Conservation (phyloP, 2,797 vertebrate species). For the Channa striata region DNA sequence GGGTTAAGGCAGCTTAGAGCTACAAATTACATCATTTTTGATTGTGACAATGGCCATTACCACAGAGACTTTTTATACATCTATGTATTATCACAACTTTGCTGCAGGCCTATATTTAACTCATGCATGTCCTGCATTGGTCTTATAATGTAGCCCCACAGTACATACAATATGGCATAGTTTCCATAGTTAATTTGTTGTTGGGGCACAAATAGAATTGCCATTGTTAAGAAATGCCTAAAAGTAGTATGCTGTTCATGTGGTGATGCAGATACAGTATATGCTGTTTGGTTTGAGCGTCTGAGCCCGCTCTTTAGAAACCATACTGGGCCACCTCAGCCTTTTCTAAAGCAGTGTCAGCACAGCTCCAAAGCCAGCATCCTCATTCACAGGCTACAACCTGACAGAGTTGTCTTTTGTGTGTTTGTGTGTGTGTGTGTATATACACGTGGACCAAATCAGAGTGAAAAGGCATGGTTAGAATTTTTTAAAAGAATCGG, state of each 20-base stretch:
- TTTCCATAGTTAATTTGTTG: neutral
- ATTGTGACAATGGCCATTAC: neutral
- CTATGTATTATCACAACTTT: no score
- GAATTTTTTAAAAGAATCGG: slow-evolving; percentile 30
- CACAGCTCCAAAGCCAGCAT: slow-evolving; percentile 75
- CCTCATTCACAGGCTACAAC: slow-evolving; percentile 72
- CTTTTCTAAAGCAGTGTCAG: slow-evolving; percentile 70
- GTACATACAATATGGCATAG: neutral
- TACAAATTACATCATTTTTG: slow-evolving; percentile 2
- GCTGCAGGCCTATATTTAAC: neutral
- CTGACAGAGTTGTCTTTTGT: slow-evolving; percentile 64
- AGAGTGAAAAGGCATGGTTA: slow-evolving; percentile 48
- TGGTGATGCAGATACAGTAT: slow-evolving; percentile 18
- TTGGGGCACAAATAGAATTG: neutral
- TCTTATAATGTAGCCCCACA: neutral
- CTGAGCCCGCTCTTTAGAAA: slow-evolving; percentile 63
- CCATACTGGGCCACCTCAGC: slow-evolving; percentile 63
- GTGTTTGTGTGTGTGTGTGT: slow-evolving; percentile 44
- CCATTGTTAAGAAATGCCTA: neutral
- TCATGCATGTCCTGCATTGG: neutral
- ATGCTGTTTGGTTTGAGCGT: slow-evolving; percentile 56
- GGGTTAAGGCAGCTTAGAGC: slow-evolving; percentile 13
- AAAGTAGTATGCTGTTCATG: slow-evolving; percentile 3
- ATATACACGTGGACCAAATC: slow-evolving; percentile 4
- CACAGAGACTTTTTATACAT: neutral